Evolutionary conservation across 2,888 invertebrate species (phyloP).

Genomic region (Selenia dentaria): DNA sequence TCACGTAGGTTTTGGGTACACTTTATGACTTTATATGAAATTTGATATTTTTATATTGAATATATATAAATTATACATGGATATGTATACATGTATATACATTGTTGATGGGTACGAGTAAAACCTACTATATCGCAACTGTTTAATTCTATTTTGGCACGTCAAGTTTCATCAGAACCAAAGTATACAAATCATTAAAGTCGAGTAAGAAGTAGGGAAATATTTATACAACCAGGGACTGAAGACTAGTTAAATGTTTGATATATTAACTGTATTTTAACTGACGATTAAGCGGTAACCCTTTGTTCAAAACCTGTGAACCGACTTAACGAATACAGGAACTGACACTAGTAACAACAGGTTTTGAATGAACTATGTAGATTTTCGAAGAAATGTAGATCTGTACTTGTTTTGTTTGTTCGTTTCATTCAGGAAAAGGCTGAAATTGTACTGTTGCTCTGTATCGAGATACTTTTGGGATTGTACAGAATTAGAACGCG

Average conservation of each 20-base stretch:
- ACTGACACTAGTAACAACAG: conserved; percentile 75
- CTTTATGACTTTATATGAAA: conserved; percentile 85
- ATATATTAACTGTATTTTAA: conserved; percentile 83
- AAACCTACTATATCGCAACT: conserved; percentile 83
- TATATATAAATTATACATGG: conserved; percentile 85
- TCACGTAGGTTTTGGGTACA: conserved; percentile 85
- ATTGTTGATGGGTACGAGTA: conserved; percentile 83
- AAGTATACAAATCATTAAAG: conserved; percentile 84
- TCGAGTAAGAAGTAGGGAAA: conserved; percentile 83
- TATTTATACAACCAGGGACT: conserved; percentile 84
- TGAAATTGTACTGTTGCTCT: conserved; percentile 61
- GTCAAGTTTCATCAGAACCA: conserved; percentile 84
- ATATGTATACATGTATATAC: conserved; percentile 84
- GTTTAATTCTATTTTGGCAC: conserved; percentile 84
- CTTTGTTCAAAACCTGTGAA: conserved; percentile 82
- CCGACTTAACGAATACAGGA: conserved; percentile 74
- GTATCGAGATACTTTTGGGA: conserved; percentile 57
- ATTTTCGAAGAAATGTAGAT: conserved; percentile 69
- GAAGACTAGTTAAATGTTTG: conserved; percentile 84
- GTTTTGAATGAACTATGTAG: conserved; percentile 81
- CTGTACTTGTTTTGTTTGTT: conserved; percentile 55
- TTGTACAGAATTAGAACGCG: conserved; percentile 63
- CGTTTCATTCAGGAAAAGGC: conserved; percentile 59
- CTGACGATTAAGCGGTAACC: conserved; percentile 76
- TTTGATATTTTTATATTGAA: conserved; percentile 84